Evolutionary conservation across 2,113 vertebrate species (phyloP), one percentile per base, ranked within the genome.

Genomic region (Siniperca chuatsi): DNA sequence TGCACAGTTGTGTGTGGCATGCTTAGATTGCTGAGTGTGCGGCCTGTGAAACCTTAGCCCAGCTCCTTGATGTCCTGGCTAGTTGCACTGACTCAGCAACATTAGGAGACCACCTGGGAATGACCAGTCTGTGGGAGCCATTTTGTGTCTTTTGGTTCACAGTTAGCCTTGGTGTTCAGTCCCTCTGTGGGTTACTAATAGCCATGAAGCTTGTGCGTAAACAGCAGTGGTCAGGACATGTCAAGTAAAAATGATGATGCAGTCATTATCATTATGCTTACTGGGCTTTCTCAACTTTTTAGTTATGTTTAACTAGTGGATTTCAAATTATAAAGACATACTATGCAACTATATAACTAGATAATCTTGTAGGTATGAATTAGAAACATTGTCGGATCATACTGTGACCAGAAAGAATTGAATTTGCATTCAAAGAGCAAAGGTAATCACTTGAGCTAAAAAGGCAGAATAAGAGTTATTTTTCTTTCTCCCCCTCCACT

Each of bases 31-130:
- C 91, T 93, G 93, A 93, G 86, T 83, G 85, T 82, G 89, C 88
- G 75, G 87, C 79, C 80, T 50, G 74, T 88, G 85, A 91, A 94
- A 89, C 76, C 78, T 78, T 75, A 85, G 61, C 70, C 85, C 70
- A 10, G 68, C 74, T 90, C 84, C 76, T 86, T 83, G 86, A 87
- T 89, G 84, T 60, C 86, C 75, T 69, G 82, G 78, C 70, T 87
- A 58, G 79, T 92, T 85, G 77, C 80, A 83, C 81, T 94, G 93
- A 95, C 81, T 88, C 87, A 82, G 92, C 89, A 79, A 69, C 82
- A 82, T 88, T 76, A 79, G 64, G 72, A 78, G 91, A 92, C 93
- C 93, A 94, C 94, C 93, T 92, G 91, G 89, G 89, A 88, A 83
- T 86, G 81, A 88, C 88, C 84, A 72, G 73, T 60, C 58, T 83